phyloP scores from a whole-genome alignment of 2,797 vertebrate species.

The Acanthurus leucopareius region DNA sequence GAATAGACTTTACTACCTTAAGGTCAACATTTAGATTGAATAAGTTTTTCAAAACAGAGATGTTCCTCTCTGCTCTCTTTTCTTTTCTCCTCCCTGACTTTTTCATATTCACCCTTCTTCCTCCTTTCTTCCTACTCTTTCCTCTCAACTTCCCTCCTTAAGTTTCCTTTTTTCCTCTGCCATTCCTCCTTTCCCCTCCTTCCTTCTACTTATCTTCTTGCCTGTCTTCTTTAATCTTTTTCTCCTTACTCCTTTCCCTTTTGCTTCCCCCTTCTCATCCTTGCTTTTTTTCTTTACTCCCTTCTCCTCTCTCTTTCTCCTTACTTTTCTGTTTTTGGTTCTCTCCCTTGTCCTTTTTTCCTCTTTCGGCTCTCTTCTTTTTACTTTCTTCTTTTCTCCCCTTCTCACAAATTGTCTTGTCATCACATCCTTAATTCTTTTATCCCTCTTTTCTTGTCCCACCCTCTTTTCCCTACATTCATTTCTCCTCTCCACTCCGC shows the following conservation, averaged over 20 bases:
- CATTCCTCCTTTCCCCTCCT: background rate
- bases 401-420: too few species aligned
- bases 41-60: background rate
- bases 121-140: too few species aligned
- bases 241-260: background rate
- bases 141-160: background rate
- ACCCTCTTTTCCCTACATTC: background rate
- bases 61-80: background rate
- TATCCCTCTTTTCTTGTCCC: background rate
- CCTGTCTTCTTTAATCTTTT: background rate
- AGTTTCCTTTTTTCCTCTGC: background rate
- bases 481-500: background rate
- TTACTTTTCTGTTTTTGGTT: background rate
- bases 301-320: background rate
- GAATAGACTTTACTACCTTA: constrained; percentile 14
- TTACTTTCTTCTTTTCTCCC: background rate
- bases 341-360: background rate
- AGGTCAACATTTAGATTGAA: constrained; percentile 26
- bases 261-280: background rate
- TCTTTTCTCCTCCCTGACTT: background rate
- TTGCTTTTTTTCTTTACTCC: background rate
- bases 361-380: background rate
- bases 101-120: background rate
- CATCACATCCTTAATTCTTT: background rate
- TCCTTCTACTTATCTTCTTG: background rate